Evolutionary conservation across 2,113 vertebrate species (phyloP), one percentile per base, ranked within the genome.

Genomic region (Gobio gobio): DNA sequence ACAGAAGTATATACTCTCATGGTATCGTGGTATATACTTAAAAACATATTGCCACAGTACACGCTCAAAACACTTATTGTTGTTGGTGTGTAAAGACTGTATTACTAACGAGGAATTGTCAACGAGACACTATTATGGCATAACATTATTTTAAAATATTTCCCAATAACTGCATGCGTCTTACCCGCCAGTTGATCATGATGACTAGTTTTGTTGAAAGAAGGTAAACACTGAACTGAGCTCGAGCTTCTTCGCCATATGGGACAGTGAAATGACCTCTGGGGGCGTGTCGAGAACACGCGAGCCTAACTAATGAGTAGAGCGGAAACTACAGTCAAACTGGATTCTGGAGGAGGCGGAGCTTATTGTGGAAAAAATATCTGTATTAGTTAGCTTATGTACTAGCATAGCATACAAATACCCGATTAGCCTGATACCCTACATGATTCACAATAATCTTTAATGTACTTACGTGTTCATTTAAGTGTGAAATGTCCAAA

Each of bases 121-220:
- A 22, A 20, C 33, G 1, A 70, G 7, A 66, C 18, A 33, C 10
- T 10, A 16, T 40, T 24, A 36, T 36, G 22, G 13, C 70, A 73
- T 6, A 9, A 7, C 24, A 49, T 16, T 8, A 13, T 5, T 10
- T 49, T 6, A 4, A 49, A n/a, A 12, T 36, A 2, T 16, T 7
- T 36, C 0, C 4, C 12, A 5, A 70, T 49, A 13, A 20, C 8
- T 18, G n/a, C 18, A 9, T 12, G 26, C 5, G 45, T 26, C 85
- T 85, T 68, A 91, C 90, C 88, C 73, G 73, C 87, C 86, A 91
- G 85, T 91, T 91, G 59, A 91, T 87, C 90, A 91, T 91, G 43
- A 33, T 84, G 68, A 5, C 45, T 12, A 33, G 12, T 58, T n/a
- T 13, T 2, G 36, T 5, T 33, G 49, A 72, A 40, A 33, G 29